Evolutionary conservation across 2,888 invertebrate genomes (phyloP), one percentile per base, ranked within the genome.

Genomic region (Clistopyga incitator): DNA sequence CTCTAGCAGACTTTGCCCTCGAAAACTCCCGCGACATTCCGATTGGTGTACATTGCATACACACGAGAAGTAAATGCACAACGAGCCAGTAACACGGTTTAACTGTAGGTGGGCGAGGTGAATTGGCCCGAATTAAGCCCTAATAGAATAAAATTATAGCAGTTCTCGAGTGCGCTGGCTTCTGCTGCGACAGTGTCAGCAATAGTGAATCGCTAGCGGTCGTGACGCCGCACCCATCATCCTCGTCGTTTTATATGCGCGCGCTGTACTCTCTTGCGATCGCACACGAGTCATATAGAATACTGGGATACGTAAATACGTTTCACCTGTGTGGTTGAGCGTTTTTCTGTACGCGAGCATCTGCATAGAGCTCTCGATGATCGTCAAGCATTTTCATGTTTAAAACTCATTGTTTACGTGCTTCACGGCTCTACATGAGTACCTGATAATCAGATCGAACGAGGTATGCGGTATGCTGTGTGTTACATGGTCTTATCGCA

Each of bases 81-180:
- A 38, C 52, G 47, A 64, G 50, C 6, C 75, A 50, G 64, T 64
- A 64, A 64, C 38, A 38, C 64, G 42, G 64, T 81, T 81, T 54
- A 67, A 70, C 67, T 34, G 54, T 85, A 79, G 80, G 91, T 89
- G 87, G 90, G 91, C 89, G 91, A 85, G 82, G 84, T 86, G 87
- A 91, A 91, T 91, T 91, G 88, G 84, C 87, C 87, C 88, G 85
- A 91, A 90, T 91, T 91, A 90, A 88, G 87, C 71, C 77, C 82
- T 89, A 88, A 90, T 91, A 85, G 87, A 88, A 89, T 89, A 86
- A 90, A 91, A 88, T 90, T 88, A 86, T 87, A 84, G 86, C 70
- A 78, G 81, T 64, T 75, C 45, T 11, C 23, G 82, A 70, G 78
- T 67, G 81, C 74, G 64, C 50, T 78, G 47, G 45, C 54, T 29